Percentiles rank a stretch among this genome's conserved stretches.
Evolutionary conservation across 2,888 invertebrate genomes (phyloP).

Genomic region (Erebia palarica): DNA sequence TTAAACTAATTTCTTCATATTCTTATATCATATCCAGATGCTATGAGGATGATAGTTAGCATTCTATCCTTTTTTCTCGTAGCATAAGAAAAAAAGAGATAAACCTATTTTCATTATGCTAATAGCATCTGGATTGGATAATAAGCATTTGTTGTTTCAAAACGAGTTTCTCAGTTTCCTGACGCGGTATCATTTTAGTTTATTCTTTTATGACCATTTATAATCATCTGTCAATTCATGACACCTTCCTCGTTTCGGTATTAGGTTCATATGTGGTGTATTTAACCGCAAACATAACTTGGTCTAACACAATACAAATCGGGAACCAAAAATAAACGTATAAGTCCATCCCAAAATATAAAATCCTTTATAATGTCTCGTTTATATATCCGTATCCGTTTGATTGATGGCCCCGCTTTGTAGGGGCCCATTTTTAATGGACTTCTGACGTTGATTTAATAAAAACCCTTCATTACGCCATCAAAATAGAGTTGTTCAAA

Average conservation of each 20-base stretch:
- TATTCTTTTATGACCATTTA: conserved; percentile 40
- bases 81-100: too few species aligned
- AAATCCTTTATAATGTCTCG: conserved; percentile 46
- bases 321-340: conserved; percentile 40
- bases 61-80: too few species aligned
- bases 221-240: neutral
- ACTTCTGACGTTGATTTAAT: conserved; percentile 81
- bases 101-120: too few species aligned
- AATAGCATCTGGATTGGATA: too few species aligned
- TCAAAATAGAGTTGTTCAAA: too few species aligned
- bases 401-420: conserved; percentile 71
- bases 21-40: neutral
- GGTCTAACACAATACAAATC: conserved; percentile 19
- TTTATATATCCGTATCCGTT: conserved; percentile 55
- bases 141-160: conserved; percentile 12
- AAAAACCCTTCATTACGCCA: conserved; percentile 78
- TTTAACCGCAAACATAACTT: conserved; percentile 13
- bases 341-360: conserved; percentile 35
- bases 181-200: conserved; percentile 46
- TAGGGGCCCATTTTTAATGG: conserved; percentile 71
- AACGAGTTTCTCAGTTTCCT: conserved; percentile 25
- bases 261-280: neutral
- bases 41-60: too few species aligned
- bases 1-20: neutral
- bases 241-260: conserved; percentile 6